Evolutionary conservation across 2,113 vertebrate species (phyloP).

Genomic region (Recurvirostra avosetta): DNA sequence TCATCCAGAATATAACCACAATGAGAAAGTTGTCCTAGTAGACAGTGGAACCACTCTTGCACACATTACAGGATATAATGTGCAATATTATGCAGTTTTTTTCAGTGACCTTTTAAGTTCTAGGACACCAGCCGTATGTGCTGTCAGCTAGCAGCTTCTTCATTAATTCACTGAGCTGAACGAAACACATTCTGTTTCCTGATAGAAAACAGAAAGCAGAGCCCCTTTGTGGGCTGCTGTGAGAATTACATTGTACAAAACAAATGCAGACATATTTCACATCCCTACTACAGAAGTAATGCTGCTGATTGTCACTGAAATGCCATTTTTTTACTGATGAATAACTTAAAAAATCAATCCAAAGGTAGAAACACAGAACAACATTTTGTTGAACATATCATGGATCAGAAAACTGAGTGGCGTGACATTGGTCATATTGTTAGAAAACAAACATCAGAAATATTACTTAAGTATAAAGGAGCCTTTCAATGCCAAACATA

Average conservation of each 20-base stretch:
- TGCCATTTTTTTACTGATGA: background rate
- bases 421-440: background rate
- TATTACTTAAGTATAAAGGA: background rate
- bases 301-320: background rate
- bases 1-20: background rate
- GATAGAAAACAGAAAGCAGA: background rate
- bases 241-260: background rate
- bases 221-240: background rate
- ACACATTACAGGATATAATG: background rate
- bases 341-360: background rate
- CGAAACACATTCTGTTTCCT: background rate
- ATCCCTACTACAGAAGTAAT: background rate
- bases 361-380: background rate
- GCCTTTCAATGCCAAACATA: background rate
- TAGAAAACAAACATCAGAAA: background rate
- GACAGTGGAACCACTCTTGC: background rate
- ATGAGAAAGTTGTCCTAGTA: background rate
- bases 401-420: background rate
- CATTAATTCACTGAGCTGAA: background rate
- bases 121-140: background rate
- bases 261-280: background rate
- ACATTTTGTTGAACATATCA: background rate
- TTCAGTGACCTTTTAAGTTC: background rate
- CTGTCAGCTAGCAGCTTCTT: background rate
- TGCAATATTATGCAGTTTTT: background rate